Percentiles rank a stretch among this genome's conserved stretches.
Conservation (phyloP, 1,140 invertebrate species). For the Tyrophagus putrescentiae region DNA sequence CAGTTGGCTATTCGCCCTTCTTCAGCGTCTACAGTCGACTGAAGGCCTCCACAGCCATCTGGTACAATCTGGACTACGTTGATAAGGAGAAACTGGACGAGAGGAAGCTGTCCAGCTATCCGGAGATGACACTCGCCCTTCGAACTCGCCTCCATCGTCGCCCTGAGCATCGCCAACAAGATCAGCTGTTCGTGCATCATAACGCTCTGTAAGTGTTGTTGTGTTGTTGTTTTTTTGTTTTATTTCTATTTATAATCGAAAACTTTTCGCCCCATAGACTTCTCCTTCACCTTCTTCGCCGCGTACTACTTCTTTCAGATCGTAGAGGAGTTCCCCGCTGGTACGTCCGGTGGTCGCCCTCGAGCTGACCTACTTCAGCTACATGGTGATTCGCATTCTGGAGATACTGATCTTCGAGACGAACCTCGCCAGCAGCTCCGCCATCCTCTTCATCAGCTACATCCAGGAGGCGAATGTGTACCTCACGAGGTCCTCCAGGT, state of each 20-base stretch:
- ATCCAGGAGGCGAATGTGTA: not conserved
- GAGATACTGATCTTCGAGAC: conserved; percentile 1
- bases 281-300: not conserved
- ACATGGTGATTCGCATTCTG: not conserved
- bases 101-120: not conserved
- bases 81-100: not conserved
- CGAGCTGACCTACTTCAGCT: not conserved
- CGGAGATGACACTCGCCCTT: not conserved
- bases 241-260: no score
- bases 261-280: not conserved
- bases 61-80: not conserved
- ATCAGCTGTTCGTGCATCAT: not conserved
- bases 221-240: no score
- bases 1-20: not conserved
- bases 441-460: not conserved
- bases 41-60: not conserved
- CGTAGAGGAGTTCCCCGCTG: not conserved
- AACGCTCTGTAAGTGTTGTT: not conserved
- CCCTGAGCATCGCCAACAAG: not conserved
- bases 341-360: not conserved
- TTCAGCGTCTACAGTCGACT: not conserved
- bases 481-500: not conserved
- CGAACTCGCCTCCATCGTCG: not conserved
- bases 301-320: not conserved
- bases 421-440: not conserved